phyloP scores from a whole-genome alignment of 2,888 invertebrate species.

The Eustalomyia histrio region DNA sequence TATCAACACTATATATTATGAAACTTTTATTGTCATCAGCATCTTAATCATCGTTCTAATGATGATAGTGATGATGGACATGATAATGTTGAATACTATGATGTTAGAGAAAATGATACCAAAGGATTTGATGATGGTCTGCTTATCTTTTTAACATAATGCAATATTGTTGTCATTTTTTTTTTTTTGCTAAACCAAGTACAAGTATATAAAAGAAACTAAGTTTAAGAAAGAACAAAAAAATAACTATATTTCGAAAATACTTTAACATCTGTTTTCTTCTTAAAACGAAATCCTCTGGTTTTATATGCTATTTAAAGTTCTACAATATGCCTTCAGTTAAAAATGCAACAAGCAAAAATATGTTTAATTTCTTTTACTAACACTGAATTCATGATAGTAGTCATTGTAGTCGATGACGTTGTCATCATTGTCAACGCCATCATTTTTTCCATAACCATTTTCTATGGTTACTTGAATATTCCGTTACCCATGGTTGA shows the following conservation, averaged over 20 bases:
- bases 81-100: not conserved
- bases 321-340: not conserved
- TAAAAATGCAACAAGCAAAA: constrained; percentile 30
- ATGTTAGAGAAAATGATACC: not conserved
- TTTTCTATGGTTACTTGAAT: not conserved
- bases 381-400: not conserved
- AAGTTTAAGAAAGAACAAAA: not conserved
- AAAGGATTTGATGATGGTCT: not conserved
- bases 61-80: not conserved
- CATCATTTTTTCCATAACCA: not conserved
- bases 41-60: not conserved
- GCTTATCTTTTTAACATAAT: constrained; percentile 2
- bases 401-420: not conserved
- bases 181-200: not conserved
- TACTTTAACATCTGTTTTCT: not conserved
- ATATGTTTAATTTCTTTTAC: constrained; percentile 32
- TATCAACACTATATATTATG: constrained; percentile 2
- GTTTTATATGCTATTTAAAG: not conserved
- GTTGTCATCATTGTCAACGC: no score
- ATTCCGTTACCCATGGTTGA: not conserved
- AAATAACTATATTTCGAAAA: not conserved
- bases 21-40: not conserved
- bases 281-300: not conserved
- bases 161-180: not conserved
- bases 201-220: not conserved